Percentiles rank a stretch among this genome's conserved stretches.
Conservation (phyloP, 2,888 invertebrate species). For the Hyposoter dolosus region DNA sequence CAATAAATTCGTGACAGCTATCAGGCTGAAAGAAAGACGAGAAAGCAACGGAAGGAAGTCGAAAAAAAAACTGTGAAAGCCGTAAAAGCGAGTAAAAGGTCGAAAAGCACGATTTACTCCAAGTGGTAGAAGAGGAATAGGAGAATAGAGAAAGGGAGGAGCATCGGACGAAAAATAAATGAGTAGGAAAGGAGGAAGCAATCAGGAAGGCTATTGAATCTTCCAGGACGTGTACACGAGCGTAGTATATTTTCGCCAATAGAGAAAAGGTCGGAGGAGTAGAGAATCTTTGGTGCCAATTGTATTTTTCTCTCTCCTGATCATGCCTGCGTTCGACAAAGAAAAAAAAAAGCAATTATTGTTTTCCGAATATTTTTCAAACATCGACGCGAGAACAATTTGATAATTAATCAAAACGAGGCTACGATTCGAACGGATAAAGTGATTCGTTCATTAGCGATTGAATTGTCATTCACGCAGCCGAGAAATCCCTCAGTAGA, state of each 20-base stretch:
- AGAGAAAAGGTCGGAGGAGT: constrained; percentile 23
- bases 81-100: constrained; percentile 42
- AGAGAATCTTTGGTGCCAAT: constrained; percentile 11
- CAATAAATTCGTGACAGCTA: constrained; percentile 54
- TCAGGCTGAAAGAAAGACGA: constrained; percentile 24
- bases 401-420: not conserved
- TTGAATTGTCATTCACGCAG: constrained; percentile 59
- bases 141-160: constrained; percentile 27
- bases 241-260: constrained; percentile 52
- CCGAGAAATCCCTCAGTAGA: constrained; percentile 43
- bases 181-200: constrained; percentile 62
- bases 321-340: not conserved
- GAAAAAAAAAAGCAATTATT: not conserved
- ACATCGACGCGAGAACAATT: not conserved
- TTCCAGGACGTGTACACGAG: constrained; percentile 53
- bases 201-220: constrained; percentile 70
- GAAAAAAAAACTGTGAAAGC: constrained; percentile 4
- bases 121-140: constrained; percentile 41
- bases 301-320: not conserved
- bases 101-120: constrained; percentile 42
- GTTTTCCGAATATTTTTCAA: not conserved
- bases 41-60: constrained; percentile 18
- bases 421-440: not conserved
- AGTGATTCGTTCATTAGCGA: constrained; percentile 56
- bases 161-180: constrained; percentile 11